Evolutionary conservation across 2,888 invertebrate species (phyloP).

Genomic region (Polylopha cassiicola): DNA sequence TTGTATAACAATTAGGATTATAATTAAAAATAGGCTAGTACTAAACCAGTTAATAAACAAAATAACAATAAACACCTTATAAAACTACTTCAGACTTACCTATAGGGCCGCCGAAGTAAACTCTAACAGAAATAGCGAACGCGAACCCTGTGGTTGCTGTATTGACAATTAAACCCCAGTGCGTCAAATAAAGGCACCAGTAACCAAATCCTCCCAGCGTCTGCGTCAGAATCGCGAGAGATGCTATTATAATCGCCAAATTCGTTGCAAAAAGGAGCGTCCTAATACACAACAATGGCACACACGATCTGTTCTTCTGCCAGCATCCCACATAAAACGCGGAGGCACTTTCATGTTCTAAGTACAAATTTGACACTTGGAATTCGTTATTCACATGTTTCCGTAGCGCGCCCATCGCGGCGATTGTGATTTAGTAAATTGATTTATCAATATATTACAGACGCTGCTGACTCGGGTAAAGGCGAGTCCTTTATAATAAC

Average conservation of each 20-base stretch:
- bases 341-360: conserved; percentile 45
- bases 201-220: conserved; percentile 25
- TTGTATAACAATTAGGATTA: no score
- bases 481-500: no score
- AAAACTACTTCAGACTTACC: conserved; percentile 46
- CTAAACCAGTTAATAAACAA: no score
- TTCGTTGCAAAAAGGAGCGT: conserved; percentile 47
- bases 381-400: conserved; percentile 52
- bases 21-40: no score
- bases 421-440: not conserved
- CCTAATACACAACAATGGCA: conserved; percentile 47
- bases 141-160: conserved; percentile 46
- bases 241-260: conserved; percentile 43
- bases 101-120: conserved; percentile 39
- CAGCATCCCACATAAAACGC: conserved; percentile 54
- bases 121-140: conserved; percentile 41
- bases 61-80: no score
- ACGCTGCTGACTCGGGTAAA: conserved; percentile 2
- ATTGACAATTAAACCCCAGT: conserved; percentile 58
- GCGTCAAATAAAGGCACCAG: conserved; percentile 63
- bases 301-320: conserved; percentile 44
- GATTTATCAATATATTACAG: not conserved
- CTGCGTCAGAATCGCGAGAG: conserved; percentile 35
- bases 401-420: conserved; percentile 44
- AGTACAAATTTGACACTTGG: conserved; percentile 34